Evolutionary conservation across 2,797 vertebrate genomes (phyloP).

Genomic region (Oreortyx pictus): DNA sequence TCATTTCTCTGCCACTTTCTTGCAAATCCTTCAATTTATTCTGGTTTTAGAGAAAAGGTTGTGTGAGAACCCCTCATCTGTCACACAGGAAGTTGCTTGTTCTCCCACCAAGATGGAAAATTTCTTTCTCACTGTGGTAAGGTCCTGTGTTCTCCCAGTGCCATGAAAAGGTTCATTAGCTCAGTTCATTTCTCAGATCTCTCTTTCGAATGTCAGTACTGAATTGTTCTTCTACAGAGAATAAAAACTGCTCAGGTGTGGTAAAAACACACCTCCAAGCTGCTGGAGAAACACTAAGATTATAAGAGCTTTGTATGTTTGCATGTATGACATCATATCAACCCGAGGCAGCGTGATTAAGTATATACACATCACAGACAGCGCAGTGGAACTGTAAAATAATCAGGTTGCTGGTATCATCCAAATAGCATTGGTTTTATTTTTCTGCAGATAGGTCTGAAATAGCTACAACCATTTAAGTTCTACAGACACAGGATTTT

Average conservation of each 20-base stretch:
- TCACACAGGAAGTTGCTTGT: neutral
- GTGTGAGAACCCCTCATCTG: neutral
- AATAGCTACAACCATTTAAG: neutral
- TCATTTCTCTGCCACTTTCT: neutral
- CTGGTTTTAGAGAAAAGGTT: neutral
- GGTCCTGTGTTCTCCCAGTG: neutral
- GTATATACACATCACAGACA: neutral
- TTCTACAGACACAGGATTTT: neutral
- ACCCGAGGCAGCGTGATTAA: neutral
- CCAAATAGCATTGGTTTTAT: fast-evolving
- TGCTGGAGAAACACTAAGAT: neutral
- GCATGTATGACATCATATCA: neutral
- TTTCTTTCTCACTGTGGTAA: neutral
- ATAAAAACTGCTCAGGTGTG: neutral
- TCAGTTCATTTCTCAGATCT: slow-evolving; percentile 1
- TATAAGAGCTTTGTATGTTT: neutral
- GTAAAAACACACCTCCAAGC: neutral
- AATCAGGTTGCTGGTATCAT: neutral
- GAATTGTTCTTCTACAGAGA: slow-evolving; percentile 7
- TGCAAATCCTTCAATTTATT: neutral
- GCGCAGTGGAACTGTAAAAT: neutral
- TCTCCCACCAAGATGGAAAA: neutral
- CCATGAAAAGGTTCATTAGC: neutral
- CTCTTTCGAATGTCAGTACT: neutral
- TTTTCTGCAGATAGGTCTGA: neutral